Conservation (phyloP, 1,140 invertebrate genomes). For the Saccostrea echinata region DNA sequence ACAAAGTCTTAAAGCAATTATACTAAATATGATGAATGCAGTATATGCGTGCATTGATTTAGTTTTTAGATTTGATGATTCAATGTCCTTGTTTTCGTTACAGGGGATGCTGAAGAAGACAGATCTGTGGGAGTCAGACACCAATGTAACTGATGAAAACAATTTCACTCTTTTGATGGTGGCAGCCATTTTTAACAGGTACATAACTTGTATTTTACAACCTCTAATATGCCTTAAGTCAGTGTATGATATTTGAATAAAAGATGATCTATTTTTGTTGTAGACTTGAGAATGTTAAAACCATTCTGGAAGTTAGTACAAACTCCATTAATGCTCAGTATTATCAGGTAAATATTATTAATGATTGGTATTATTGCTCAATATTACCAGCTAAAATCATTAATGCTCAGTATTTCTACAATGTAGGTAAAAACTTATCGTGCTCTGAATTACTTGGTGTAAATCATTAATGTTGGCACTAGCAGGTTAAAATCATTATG, state of each 20-base stretch:
- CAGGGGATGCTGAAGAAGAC: conserved; percentile 64
- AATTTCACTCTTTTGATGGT: conserved; percentile 71
- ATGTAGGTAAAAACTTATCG: too few species aligned
- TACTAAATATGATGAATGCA: too few species aligned
- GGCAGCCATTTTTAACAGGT: conserved; percentile 71
- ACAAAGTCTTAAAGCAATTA: too few species aligned
- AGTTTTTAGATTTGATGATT: too few species aligned
- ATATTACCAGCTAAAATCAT: too few species aligned
- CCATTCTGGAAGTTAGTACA: conserved; percentile 60
- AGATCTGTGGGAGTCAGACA: conserved; percentile 65
- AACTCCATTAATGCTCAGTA: conserved; percentile 73
- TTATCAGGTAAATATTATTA: conserved; percentile 59
- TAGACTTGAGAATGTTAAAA: conserved; percentile 64
- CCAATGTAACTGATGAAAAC: conserved; percentile 65
- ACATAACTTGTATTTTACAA: not conserved
- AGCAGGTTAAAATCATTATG: too few species aligned
- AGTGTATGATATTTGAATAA: not conserved
- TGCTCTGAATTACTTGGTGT: too few species aligned
- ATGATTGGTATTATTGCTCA: too few species aligned
- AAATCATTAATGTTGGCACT: too few species aligned
- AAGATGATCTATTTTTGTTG: conserved; percentile 14
- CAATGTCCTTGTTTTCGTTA: not conserved
- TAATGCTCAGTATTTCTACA: too few species aligned
- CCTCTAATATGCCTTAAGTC: not conserved
- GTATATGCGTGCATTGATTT: too few species aligned